Evolutionary conservation across 2,113 vertebrate species (phyloP).

Genomic region (Eretmochelys imbricata): DNA sequence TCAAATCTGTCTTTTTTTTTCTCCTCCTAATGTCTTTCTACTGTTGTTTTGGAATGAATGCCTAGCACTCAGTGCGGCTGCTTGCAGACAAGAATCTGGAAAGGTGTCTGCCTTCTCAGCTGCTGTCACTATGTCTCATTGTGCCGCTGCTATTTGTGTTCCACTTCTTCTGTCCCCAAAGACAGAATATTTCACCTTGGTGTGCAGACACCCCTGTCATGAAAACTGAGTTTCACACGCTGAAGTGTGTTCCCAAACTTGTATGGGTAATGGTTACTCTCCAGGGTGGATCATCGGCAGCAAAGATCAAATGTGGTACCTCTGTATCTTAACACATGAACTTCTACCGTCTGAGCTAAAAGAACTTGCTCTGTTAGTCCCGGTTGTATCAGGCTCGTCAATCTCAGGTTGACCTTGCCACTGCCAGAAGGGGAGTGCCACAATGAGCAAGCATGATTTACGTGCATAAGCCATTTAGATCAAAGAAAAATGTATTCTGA

Average conservation of each 20-base stretch:
- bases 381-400: background rate
- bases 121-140: background rate
- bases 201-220: background rate
- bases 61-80: background rate
- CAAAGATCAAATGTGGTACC: background rate
- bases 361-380: background rate
- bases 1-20: background rate
- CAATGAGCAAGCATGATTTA: background rate
- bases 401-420: background rate
- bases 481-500: background rate
- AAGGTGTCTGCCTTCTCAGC: conserved; percentile 6
- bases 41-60: conserved; percentile 39
- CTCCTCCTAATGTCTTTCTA: background rate
- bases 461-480: background rate
- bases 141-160: background rate
- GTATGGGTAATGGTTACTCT: background rate
- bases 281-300: background rate
- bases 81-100: conserved; percentile 17
- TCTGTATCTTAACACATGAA: background rate
- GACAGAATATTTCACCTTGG: background rate
- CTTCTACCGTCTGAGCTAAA: background rate
- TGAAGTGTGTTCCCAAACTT: background rate
- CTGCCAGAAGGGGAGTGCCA: background rate
- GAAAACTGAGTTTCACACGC: background rate
- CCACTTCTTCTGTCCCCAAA: background rate